Evolutionary conservation across 2,888 invertebrate species (phyloP), one percentile per base, ranked within the genome.

Genomic region (Lasioglossum malachurum): DNA sequence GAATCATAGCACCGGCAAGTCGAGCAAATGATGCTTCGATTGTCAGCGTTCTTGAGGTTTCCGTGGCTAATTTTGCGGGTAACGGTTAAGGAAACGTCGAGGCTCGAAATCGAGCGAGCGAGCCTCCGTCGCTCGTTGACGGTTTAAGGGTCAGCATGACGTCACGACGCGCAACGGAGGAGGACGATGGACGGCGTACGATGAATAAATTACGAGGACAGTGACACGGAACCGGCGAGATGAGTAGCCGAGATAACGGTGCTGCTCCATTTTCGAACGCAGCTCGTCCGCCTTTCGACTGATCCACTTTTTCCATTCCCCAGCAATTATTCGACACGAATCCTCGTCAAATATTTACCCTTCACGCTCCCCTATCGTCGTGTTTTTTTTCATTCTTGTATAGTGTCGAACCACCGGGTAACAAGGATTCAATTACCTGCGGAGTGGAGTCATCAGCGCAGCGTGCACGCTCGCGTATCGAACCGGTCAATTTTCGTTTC

Each of bases 171-270:
- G 87, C 89, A 89, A 82, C 84, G 71, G 77, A 69, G 88, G 80
- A 87, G 86, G 88, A 89, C 84, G 80, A 85, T 84, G 83, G 89
- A 83, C 83, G 88, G 87, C 80, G 87, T 80, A 80, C 89, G 90
- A 91, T 92, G 92, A 92, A 92, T 92, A 93, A 93, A 91, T 91
- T 88, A 92, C 88, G 89, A 92, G 90, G 89, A 88, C 92, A 91
- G 87, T 92, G 92, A 92, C 91, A 92, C 81, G 83, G 76, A 79
- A 83, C 84, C 76, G 77, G 74, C 86, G 80, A 87, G 87, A 88
- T 87, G 87, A 84, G 90, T 86, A 82, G 78, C 82, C 69, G 83
- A 76, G 83, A 83, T 85, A 79, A 77, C 60, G 76, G 77, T 38
- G 71, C 64, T 72, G 83, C 74, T 88, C 88, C 88, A 90, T 90